Evolutionary conservation across 2,797 vertebrate genomes (phyloP), one percentile per base, ranked within the genome.

Genomic region (Chrosomus eos): DNA sequence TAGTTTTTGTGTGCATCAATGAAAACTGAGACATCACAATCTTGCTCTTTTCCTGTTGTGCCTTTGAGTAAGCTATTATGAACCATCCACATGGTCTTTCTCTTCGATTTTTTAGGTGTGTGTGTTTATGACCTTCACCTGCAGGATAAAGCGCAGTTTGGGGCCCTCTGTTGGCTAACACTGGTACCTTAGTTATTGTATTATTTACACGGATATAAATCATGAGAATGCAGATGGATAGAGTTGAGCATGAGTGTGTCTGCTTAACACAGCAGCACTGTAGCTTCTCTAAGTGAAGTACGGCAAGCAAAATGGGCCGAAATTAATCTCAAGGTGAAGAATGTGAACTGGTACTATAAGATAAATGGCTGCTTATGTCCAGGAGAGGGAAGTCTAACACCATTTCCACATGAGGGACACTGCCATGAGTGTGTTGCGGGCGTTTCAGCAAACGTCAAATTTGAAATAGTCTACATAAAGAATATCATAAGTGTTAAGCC

Each of bases 181-280:
- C 23, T 53, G 83, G 77, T 85, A 62, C 62, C 28, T 88, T 68
- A 53, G 11, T 45, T 73, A 31, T 85, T 64, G 18, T 60, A 53
- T 51, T 72, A 21, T 23, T 85, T 64, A 9, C 43, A 26, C 2
- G 13, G 14, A 60, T 55, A 60, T n/a, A 68, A 26, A 26, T n/a
- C 26, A 89, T 70, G 88, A 92, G 91, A 55, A 71, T 82, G 58
- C 53, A 92, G 93, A 92, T 87, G 31, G 74, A 81, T 55, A 28
- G 58, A 48, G 26, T 48, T 6, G 28, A 67, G 33, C 7, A 13
- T 26, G 28, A 51, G 43, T 55, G 26, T 33, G 11, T 68, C 3
- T 40, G n/a, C 11, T 21, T 40, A 68, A 40, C 10, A 58, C 33
- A 55, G 23, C 7, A 43, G 23, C 7, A 43, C 55, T 36, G 14